Evolutionary conservation across 2,888 invertebrate species (phyloP).

Genomic region (Hydrotaea diabolus): DNA sequence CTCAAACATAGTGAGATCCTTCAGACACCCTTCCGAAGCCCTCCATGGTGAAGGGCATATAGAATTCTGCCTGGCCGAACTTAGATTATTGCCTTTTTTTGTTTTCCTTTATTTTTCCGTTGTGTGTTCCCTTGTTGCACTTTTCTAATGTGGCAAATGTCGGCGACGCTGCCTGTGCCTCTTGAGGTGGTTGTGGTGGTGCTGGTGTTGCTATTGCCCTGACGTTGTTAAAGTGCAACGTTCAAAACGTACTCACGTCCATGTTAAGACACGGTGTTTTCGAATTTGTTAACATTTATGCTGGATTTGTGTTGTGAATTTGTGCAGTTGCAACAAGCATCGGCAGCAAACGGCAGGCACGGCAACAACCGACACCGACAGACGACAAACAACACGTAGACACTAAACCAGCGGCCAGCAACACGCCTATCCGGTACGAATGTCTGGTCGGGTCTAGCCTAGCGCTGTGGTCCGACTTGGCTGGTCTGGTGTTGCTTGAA

Average conservation of each 20-base stretch:
- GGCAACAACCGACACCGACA: slow-evolving; percentile 19
- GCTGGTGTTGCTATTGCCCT: background rate
- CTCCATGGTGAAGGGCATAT: too few species aligned
- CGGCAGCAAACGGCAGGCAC: slow-evolving; percentile 45
- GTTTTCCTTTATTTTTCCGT: too few species aligned
- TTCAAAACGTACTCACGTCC: slow-evolving; percentile 53
- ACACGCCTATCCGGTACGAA: slow-evolving; percentile 52
- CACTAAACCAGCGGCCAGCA: slow-evolving; percentile 36
- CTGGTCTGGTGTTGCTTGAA: slow-evolving; percentile 36
- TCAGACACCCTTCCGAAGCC: slow-evolving; percentile 23
- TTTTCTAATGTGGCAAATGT: slow-evolving; percentile 34
- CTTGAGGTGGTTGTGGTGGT: slow-evolving; percentile 32
- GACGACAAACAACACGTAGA: slow-evolving; percentile 48
- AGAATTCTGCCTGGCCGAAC: too few species aligned
- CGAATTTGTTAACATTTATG: slow-evolving; percentile 66
- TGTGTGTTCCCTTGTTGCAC: slow-evolving; percentile 44
- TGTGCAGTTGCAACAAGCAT: slow-evolving; percentile 56
- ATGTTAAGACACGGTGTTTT: slow-evolving; percentile 63
- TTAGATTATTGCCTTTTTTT: too few species aligned
- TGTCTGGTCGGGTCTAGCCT: slow-evolving; percentile 20
- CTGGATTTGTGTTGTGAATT: slow-evolving; percentile 66
- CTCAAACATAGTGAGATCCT: slow-evolving; percentile 8
- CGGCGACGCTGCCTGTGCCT: background rate
- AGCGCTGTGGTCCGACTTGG: too few species aligned
- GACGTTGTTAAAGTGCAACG: background rate